These are phyloP conservation scores for Leptopilina drosophilae DNA, from an alignment of 2,888 invertebrate genomes.

Conservation along the genomic window DNA sequence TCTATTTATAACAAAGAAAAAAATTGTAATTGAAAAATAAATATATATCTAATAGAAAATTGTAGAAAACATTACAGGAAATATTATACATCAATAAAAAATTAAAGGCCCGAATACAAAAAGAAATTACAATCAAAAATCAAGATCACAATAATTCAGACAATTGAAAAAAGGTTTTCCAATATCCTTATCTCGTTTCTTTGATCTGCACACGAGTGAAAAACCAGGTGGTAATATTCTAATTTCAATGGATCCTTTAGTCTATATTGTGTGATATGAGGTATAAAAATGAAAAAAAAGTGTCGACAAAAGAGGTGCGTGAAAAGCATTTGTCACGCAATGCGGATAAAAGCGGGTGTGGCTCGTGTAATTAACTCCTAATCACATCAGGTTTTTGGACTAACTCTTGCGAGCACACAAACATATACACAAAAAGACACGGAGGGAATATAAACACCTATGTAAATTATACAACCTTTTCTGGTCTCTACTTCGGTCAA, in stretches of 20 bases:
- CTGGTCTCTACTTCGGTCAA: not conserved
- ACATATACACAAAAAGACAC: not conserved
- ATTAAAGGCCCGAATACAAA: too few species aligned
- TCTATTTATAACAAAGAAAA: too few species aligned
- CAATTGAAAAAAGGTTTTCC: too few species aligned
- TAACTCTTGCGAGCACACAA: not conserved
- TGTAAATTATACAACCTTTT: not conserved
- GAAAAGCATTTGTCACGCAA: conserved; percentile 63
- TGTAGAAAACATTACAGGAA: too few species aligned
- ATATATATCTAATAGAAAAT: too few species aligned
- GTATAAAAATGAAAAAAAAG: not conserved
- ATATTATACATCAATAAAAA: too few species aligned
- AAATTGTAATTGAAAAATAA: too few species aligned
- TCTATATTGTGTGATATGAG: conserved; percentile 53
- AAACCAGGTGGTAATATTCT: conserved; percentile 47
- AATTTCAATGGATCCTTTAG: conserved; percentile 50
- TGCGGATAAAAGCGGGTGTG: conserved; percentile 62
- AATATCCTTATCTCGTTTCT: too few species aligned
- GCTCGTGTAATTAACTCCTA: conserved; percentile 64
- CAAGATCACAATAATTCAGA: too few species aligned
- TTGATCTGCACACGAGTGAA: too few species aligned
- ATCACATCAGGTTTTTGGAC: conserved; percentile 50
- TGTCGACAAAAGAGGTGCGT: conserved; percentile 58
- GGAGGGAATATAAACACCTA: too few species aligned
- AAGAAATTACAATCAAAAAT: too few species aligned